Percentiles rank a stretch among this genome's conserved stretches.
phyloP scores from a whole-genome alignment of 2,888 invertebrate genomes.

The Diarsia brunnea region DNA sequence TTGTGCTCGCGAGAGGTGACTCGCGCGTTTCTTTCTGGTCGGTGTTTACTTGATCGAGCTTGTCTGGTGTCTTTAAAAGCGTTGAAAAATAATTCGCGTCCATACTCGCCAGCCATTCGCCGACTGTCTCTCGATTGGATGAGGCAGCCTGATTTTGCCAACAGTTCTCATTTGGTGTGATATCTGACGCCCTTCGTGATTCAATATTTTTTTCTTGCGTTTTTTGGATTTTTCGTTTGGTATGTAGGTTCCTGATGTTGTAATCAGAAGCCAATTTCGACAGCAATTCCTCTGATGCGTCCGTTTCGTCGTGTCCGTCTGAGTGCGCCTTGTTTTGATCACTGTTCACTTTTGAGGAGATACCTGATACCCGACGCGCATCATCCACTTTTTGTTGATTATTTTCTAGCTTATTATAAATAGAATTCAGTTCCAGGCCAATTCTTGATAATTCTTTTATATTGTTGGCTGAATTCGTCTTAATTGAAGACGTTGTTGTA shows the following conservation, averaged over 20 bases:
- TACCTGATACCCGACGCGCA: conserved; percentile 19
- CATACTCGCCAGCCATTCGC: conserved; percentile 21
- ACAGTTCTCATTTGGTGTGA: background rate
- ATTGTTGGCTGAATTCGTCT: conserved; percentile 87
- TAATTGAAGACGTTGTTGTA: conserved; percentile 81
- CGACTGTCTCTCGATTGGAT: conserved; percentile 2
- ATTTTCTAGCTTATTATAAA: conserved; percentile 8
- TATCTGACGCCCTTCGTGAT: background rate
- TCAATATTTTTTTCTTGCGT: background rate
- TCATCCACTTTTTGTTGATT: background rate
- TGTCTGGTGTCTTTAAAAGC: conserved; percentile 9
- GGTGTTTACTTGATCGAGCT: background rate
- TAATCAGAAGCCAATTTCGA: background rate
- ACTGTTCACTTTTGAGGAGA: conserved; percentile 15
- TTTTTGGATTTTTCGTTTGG: conserved; percentile 6
- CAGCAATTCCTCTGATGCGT: background rate
- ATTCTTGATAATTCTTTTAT: conserved; percentile 71
- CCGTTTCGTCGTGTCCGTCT: background rate
- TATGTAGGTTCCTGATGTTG: conserved; percentile 6
- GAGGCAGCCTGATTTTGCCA: background rate
- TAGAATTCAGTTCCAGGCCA: conserved; percentile 19
- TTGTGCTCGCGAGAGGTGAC: background rate
- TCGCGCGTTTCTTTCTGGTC: background rate
- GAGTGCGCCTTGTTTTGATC: background rate
- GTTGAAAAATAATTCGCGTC: conserved; percentile 38